phyloP scores from a whole-genome alignment of 2,888 invertebrate species.

The Nysson spinosus region DNA sequence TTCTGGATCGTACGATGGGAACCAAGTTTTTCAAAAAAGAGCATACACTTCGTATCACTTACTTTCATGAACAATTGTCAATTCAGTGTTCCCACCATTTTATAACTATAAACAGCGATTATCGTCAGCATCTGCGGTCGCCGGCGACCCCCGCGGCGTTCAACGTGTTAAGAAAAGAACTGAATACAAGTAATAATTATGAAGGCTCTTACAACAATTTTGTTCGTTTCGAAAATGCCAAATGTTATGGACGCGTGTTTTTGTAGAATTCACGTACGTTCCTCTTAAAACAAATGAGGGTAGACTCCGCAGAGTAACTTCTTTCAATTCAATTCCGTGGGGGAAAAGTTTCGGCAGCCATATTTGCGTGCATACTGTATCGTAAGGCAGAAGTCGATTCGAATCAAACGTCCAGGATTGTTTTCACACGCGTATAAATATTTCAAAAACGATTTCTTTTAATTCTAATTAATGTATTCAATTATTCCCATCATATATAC shows the following conservation, averaged over 20 bases:
- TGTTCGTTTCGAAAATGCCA: background rate
- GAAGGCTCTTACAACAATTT: too few relatives aligned
- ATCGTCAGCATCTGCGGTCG: background rate
- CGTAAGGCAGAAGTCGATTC: background rate
- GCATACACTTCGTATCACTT: background rate
- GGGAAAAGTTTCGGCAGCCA: conserved; percentile 19
- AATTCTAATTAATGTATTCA: too few relatives aligned
- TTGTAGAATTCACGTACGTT: conserved; percentile 7
- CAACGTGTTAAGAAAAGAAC: too few relatives aligned
- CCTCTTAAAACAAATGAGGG: conserved; percentile 1
- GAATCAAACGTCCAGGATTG: too few relatives aligned
- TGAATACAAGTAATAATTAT: too few relatives aligned
- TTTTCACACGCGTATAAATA: too few relatives aligned
- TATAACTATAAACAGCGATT: background rate
- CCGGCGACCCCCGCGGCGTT: background rate
- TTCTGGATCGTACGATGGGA: background rate
- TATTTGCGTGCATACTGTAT: conserved; percentile 1
- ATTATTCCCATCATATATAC: too few relatives aligned
- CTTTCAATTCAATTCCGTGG: conserved; percentile 25
- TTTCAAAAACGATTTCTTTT: too few relatives aligned
- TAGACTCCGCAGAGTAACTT: conserved; percentile 8
- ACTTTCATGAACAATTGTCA: background rate
- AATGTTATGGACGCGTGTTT: too few relatives aligned
- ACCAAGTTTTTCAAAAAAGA: background rate
- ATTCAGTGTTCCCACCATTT: background rate